phyloP scores from a whole-genome alignment of 1,140 invertebrate genomes.

The Apis cerana region DNA sequence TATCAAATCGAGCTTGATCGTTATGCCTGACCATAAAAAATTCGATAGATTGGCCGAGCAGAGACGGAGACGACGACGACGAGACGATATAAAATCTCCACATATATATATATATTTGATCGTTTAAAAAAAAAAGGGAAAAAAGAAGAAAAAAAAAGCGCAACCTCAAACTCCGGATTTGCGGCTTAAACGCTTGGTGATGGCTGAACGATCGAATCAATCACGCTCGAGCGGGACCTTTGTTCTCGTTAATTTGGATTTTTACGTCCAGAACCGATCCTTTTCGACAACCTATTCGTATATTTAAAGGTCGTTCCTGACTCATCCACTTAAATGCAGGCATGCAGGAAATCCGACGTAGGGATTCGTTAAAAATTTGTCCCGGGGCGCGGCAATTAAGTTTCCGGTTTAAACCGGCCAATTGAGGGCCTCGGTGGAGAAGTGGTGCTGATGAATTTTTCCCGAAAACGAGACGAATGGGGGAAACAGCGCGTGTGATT shows the following conservation, averaged over 20 bases:
- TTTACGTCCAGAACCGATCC: conserved; percentile 26
- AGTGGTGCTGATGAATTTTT: too few species aligned
- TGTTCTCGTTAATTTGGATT: conserved; percentile 57
- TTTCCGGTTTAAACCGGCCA: not conserved
- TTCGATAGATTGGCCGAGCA: conserved; percentile 36
- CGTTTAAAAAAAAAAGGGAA: conserved; percentile 9
- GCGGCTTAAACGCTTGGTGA: conserved; percentile 57
- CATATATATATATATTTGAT: not conserved
- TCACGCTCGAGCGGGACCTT: conserved; percentile 56
- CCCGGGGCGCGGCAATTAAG: not conserved
- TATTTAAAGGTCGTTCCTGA: conserved; percentile 24
- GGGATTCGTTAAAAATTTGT: conserved; percentile 6
- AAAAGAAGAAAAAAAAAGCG: conserved; percentile 50
- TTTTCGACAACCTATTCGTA: conserved; percentile 32
- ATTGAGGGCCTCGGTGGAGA: not conserved
- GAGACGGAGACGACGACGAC: not conserved
- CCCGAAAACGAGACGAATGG: too few species aligned
- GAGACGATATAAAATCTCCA: conserved; percentile 32
- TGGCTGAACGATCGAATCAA: conserved; percentile 59
- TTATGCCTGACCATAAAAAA: conserved; percentile 34
- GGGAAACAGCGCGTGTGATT: too few species aligned
- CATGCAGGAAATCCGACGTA: not conserved
- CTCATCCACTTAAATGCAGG: not conserved
- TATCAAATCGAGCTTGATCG: conserved; percentile 42
- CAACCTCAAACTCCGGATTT: conserved; percentile 50